Percentiles rank a stretch among this genome's conserved stretches.
These are phyloP conservation scores for Aphrophora alni DNA, from an alignment of 2,888 invertebrate species.

Conservation along the genomic window DNA sequence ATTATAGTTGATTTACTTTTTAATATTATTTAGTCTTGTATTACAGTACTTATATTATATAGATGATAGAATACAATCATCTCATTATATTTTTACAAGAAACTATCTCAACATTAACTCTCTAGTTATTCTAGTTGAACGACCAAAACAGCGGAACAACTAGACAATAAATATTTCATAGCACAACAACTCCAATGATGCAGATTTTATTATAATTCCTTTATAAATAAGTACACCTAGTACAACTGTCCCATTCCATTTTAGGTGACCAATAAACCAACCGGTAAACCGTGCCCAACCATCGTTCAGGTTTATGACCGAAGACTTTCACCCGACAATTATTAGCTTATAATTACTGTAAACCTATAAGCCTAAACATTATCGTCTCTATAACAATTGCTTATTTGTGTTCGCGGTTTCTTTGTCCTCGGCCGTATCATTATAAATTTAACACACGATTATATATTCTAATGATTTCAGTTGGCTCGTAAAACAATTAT, in stretches of 20 bases:
- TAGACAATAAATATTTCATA: background rate
- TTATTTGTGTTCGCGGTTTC: background rate
- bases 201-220: background rate
- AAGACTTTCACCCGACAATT: background rate
- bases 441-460: slow-evolving; percentile 1
- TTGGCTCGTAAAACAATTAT: slow-evolving; percentile 1
- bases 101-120: too few species aligned
- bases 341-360: background rate
- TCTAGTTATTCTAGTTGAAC: too few species aligned
- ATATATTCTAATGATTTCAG: slow-evolving; percentile 2
- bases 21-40: too few species aligned
- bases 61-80: too few species aligned
- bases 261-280: background rate
- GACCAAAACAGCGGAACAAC: too few species aligned
- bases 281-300: background rate
- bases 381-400: background rate
- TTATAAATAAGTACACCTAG: background rate
- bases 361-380: background rate
- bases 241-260: background rate
- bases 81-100: too few species aligned
- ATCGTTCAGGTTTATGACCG: background rate
- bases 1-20: too few species aligned
- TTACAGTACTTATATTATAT: too few species aligned
- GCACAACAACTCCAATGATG: background rate
- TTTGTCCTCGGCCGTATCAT: background rate